Conservation (phyloP, 2,113 vertebrate genomes). For the Aegotheles bennettii region DNA sequence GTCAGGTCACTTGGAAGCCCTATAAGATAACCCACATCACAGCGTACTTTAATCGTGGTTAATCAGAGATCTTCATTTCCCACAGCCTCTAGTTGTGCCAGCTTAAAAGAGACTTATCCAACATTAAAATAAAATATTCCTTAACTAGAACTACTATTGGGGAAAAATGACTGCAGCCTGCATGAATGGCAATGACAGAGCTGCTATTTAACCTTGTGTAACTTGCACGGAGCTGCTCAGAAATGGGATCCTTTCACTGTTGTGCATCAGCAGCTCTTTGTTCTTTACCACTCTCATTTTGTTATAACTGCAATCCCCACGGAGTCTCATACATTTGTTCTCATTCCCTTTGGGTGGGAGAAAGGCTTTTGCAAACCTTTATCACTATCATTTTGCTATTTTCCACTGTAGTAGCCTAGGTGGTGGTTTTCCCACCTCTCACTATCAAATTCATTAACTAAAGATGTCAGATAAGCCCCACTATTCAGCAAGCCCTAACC, state of each 20-base stretch:
- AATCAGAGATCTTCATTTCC: slow-evolving; percentile 31
- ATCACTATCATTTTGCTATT: slow-evolving; percentile 9
- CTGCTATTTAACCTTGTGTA: slow-evolving; percentile 16
- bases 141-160: slow-evolving; percentile 6
- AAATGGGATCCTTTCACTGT: slow-evolving; percentile 24
- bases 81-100: neutral
- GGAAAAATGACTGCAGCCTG: slow-evolving; percentile 40
- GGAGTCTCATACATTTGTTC: neutral
- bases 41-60: neutral
- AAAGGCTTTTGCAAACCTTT: slow-evolving; percentile 14
- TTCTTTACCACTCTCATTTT: slow-evolving; percentile 6
- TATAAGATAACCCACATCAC: neutral
- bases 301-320: neutral
- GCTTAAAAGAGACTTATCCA: slow-evolving; percentile 11
- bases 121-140: neutral
- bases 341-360: neutral
- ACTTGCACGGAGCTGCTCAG: neutral
- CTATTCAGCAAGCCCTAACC: neutral
- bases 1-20: neutral
- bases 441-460: slow-evolving; percentile 7
- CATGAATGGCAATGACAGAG: slow-evolving; percentile 41
- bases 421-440: neutral
- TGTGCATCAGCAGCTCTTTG: neutral
- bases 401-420: neutral
- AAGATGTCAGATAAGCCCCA: neutral